Evolutionary conservation across 2,888 invertebrate genomes (phyloP).

Genomic region (Cordilura impudica): DNA sequence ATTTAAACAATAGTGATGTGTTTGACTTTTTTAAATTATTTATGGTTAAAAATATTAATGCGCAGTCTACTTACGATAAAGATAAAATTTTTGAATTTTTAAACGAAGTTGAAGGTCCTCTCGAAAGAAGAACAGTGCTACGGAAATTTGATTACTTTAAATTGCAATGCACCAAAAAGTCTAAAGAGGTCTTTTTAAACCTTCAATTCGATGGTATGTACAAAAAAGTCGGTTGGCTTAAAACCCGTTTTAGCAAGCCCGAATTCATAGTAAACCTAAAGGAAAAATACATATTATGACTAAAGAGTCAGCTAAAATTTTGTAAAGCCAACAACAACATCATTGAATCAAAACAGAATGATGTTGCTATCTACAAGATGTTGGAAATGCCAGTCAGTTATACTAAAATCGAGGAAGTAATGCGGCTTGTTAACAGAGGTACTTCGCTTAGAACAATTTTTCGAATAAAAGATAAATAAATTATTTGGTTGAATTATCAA

Average conservation of each 20-base stretch:
- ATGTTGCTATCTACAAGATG: no score
- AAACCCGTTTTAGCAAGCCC: conserved; percentile 25
- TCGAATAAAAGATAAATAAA: no score
- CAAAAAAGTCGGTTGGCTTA: conserved; percentile 22
- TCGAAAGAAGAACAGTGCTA: conserved; percentile 27
- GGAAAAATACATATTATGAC: no score
- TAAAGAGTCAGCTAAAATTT: no score
- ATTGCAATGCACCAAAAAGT: conserved; percentile 16
- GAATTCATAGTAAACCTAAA: conserved; percentile 12
- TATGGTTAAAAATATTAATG: conserved; percentile 12
- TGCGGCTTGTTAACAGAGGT: no score
- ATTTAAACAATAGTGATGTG: background rate
- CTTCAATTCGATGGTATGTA: conserved; percentile 20
- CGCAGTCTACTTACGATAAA: conserved; percentile 14
- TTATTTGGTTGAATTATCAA: no score
- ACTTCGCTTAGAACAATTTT: no score
- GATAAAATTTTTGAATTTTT: conserved; percentile 14
- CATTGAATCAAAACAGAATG: no score
- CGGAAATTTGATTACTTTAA: conserved; percentile 18
- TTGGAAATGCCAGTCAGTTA: no score
- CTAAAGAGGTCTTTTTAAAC: conserved; percentile 18
- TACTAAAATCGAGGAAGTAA: no score
- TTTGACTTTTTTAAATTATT: background rate
- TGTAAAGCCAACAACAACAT: no score
- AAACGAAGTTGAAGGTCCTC: conserved; percentile 18